Evolutionary conservation across 1,140 invertebrate genomes (phyloP).

Genomic region (Drosophila arizonae): DNA sequence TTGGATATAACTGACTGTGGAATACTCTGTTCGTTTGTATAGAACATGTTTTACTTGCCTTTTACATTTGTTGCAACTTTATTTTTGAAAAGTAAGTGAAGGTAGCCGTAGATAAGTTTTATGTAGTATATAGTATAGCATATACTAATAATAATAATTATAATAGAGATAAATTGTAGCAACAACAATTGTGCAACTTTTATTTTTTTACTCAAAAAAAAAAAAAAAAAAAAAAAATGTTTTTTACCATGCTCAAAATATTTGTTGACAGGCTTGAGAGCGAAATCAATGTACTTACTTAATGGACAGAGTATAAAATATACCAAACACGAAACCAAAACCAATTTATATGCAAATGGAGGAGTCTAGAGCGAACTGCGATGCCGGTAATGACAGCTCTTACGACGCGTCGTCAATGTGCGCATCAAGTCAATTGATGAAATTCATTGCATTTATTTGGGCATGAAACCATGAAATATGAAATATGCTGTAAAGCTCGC

Average conservation of each 20-base stretch:
- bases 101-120: background rate
- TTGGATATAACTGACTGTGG: background rate
- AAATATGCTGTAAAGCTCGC: conserved; percentile 48
- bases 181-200: no score
- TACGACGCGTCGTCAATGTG: conserved; percentile 20
- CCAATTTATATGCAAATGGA: conserved; percentile 80
- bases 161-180: no score
- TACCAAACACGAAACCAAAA: conserved; percentile 57
- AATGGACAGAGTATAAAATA: conserved; percentile 23
- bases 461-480: conserved; percentile 76
- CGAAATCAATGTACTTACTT: background rate
- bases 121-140: background rate
- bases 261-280: no score
- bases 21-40: background rate
- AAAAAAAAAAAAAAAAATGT: no score
- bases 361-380: conserved; percentile 40
- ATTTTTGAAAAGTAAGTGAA: no score
- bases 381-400: conserved; percentile 25
- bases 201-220: no score
- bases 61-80: no score
- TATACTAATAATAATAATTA: background rate
- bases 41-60: background rate
- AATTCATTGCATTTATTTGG: conserved; percentile 81
- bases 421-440: conserved; percentile 73
- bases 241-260: no score